These are phyloP conservation scores for Argyresthia goedartella DNA, from an alignment of 2,888 invertebrate species.

Conservation along the genomic window DNA sequence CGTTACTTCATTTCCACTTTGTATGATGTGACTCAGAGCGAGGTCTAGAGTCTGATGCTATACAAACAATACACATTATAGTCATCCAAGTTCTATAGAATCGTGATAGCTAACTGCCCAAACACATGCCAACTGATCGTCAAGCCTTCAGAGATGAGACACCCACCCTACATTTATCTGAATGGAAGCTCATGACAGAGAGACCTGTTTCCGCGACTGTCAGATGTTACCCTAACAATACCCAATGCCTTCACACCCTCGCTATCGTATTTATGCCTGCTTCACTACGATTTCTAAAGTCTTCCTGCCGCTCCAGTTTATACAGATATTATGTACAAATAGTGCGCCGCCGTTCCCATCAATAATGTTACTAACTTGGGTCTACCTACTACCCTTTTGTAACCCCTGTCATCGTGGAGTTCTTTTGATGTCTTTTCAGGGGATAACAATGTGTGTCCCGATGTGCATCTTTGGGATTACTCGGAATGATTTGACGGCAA, in stretches of 20 bases:
- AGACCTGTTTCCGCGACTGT: slow-evolving; percentile 62
- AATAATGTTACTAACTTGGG: neutral
- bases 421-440: neutral
- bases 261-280: slow-evolving; percentile 46
- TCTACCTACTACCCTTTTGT: neutral
- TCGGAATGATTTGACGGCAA: neutral
- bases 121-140: slow-evolving; percentile 20
- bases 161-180: slow-evolving; percentile 40
- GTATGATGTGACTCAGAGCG: no score
- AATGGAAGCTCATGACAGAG: slow-evolving; percentile 41
- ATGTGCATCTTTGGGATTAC: neutral
- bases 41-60: slow-evolving; percentile 6
- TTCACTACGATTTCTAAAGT: slow-evolving; percentile 55
- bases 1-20: no score
- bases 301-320: slow-evolving; percentile 42
- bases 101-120: neutral
- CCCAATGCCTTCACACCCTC: slow-evolving; percentile 31
- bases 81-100: neutral
- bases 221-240: slow-evolving; percentile 52
- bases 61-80: neutral
- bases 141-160: slow-evolving; percentile 15
- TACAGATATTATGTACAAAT: no score
- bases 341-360: neutral
- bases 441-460: neutral
- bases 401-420: neutral